phyloP scores from a whole-genome alignment of 2,113 vertebrate species.

The Galemys pyrenaicus region DNA sequence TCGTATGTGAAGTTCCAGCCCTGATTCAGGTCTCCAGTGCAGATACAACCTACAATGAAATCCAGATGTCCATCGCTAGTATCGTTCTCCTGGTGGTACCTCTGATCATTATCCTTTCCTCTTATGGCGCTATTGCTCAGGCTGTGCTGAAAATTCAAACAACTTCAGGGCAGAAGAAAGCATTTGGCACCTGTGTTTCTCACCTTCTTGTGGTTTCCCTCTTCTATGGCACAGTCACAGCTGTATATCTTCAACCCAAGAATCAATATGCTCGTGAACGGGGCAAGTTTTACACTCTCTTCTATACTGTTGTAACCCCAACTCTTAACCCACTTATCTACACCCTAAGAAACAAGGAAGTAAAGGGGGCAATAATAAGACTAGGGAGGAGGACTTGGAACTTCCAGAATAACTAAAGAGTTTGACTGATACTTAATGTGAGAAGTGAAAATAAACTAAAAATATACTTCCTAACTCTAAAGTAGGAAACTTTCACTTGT shows the following conservation, averaged over 20 bases:
- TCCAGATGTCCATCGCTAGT: slow-evolving; percentile 58
- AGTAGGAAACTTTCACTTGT: background rate
- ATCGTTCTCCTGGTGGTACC: slow-evolving; percentile 52
- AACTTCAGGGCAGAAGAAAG: slow-evolving; percentile 43
- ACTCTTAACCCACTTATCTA: slow-evolving; percentile 65
- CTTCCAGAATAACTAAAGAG: background rate
- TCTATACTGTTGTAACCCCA: slow-evolving; percentile 63
- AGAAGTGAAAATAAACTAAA: background rate
- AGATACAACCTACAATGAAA: slow-evolving; percentile 57
- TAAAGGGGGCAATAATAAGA: slow-evolving; percentile 53
- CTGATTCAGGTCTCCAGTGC: slow-evolving; percentile 46
- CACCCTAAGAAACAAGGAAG: slow-evolving; percentile 62
- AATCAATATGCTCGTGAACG: background rate
- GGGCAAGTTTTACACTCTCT: slow-evolving; percentile 62
- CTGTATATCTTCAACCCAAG: slow-evolving; percentile 69
- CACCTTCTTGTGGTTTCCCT: slow-evolving; percentile 67
- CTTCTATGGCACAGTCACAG: slow-evolving; percentile 58
- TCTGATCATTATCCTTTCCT: slow-evolving; percentile 46
- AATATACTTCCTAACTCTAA: background rate
- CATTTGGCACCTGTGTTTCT: slow-evolving; percentile 53
- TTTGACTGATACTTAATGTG: background rate
- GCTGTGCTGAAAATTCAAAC: slow-evolving; percentile 58
- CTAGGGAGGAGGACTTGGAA: background rate
- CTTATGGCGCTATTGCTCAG: slow-evolving; percentile 45
- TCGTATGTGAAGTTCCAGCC: slow-evolving; percentile 61